Percentiles rank a stretch among this genome's conserved stretches.
Evolutionary conservation across 2,888 invertebrate species (phyloP).

Genomic region (Tetragonisca angustula): DNA sequence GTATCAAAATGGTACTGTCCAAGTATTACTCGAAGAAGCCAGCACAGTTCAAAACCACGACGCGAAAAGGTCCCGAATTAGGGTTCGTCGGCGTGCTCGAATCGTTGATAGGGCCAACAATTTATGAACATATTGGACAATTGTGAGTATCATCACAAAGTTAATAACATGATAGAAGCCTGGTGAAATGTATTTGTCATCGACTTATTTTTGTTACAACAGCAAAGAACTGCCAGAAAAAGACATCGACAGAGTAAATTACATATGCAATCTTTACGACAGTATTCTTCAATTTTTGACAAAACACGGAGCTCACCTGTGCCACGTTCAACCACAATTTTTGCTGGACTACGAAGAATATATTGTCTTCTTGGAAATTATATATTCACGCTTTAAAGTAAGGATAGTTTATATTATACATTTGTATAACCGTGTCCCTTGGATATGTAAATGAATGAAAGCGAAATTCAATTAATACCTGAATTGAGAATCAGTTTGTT

Average conservation of each 20-base stretch:
- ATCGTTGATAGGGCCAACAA: conserved; percentile 33
- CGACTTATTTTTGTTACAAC: background rate
- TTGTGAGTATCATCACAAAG: conserved; percentile 34
- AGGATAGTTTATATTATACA: background rate
- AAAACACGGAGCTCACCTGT: conserved; percentile 79
- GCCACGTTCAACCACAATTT: conserved; percentile 82
- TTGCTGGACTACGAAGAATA: conserved; percentile 84
- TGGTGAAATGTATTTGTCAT: background rate
- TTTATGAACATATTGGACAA: conserved; percentile 35
- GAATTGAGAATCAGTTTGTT: no score
- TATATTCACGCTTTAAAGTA: background rate
- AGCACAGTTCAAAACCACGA: background rate
- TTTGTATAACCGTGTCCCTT: background rate
- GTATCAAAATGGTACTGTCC: conserved; percentile 65
- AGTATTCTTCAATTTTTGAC: conserved; percentile 80
- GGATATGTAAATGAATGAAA: background rate
- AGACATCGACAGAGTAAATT: conserved; percentile 66
- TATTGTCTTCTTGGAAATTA: conserved; percentile 47
- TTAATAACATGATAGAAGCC: background rate
- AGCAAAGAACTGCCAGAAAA: conserved; percentile 67
- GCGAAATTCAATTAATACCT: background rate
- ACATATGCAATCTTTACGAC: conserved; percentile 78
- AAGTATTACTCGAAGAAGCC: conserved; percentile 48
- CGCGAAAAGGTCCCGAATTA: background rate
- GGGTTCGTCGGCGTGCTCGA: conserved; percentile 44